Percentiles rank a stretch among this genome's conserved stretches.
Conservation (phyloP, 2,797 vertebrate genomes). For the Propithecus perrieri region DNA sequence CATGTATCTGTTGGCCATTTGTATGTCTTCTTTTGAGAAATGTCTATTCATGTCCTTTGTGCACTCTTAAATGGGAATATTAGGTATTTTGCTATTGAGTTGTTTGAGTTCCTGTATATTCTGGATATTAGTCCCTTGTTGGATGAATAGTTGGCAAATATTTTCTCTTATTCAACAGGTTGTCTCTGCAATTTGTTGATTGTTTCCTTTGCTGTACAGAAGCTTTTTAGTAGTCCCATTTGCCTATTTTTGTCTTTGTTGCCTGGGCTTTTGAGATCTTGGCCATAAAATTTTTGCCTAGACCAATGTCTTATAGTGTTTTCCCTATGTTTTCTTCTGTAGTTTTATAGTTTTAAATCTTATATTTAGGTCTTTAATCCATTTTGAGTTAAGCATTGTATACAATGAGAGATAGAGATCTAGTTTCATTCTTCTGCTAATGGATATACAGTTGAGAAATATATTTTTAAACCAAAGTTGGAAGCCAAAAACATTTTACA, state of each 20-base stretch:
- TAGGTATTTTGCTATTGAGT: not conserved
- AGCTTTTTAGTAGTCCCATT: not conserved
- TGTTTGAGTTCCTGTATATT: not conserved
- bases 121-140: not conserved
- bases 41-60: no score
- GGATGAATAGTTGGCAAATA: not conserved
- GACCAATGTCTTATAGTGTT: not conserved
- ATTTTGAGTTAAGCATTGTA: not conserved
- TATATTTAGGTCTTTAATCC: not conserved
- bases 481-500: conserved; percentile 1
- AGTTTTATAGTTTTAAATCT: not conserved
- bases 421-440: not conserved
- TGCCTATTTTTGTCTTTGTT: not conserved
- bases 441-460: not conserved
- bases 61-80: not conserved
- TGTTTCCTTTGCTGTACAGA: not conserved
- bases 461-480: not conserved
- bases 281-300: not conserved
- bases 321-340: not conserved
- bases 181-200: not conserved
- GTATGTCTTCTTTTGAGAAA: no score
- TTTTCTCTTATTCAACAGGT: not conserved
- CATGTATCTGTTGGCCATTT: no score
- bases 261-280: not conserved
- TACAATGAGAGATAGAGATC: not conserved